These are phyloP conservation scores for Hippocampus barbouri DNA, from an alignment of 2,113 vertebrate species.

Conservation along the genomic window DNA sequence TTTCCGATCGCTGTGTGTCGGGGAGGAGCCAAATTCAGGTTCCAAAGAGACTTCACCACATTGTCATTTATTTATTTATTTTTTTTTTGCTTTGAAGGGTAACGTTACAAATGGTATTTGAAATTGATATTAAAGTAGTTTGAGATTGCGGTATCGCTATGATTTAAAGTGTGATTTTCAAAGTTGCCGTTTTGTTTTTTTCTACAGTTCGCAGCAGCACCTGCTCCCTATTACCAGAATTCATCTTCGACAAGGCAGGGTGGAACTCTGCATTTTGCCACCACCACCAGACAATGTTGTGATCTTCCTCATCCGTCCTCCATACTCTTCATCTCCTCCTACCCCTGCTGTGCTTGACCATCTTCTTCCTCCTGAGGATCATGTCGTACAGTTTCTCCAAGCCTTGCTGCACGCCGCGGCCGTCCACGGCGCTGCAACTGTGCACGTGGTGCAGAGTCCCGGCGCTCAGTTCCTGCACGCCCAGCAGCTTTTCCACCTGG, in stretches of 20 bases:
- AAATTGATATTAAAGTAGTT: no score
- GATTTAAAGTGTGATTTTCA: no score
- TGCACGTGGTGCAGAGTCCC: conserved; percentile 81
- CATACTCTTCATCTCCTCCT: conserved; percentile 73
- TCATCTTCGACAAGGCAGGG: not conserved
- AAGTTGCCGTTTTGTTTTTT: no score
- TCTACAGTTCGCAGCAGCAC: not conserved
- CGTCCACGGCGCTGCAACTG: conserved; percentile 84
- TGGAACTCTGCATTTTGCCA: conserved; percentile 30
- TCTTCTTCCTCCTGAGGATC: conserved; percentile 86
- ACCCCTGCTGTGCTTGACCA: conserved; percentile 74
- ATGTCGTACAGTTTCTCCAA: conserved; percentile 87
- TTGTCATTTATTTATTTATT: no score
- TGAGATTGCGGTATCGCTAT: no score
- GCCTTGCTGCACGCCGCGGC: conserved; percentile 79
- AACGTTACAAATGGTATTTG: no score
- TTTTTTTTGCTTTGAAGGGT: no score
- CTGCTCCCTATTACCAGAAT: not conserved
- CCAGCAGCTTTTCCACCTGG: conserved; percentile 83
- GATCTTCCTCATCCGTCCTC: conserved; percentile 11
- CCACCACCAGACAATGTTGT: conserved; percentile 12
- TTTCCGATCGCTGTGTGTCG: not conserved
- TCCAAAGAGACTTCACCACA: not conserved
- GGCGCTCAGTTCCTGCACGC: conserved; percentile 76
- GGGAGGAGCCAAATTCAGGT: not conserved